Base-by-base conservation (phyloP, 2,888 invertebrate species). In the Bugula neritina region DNA sequence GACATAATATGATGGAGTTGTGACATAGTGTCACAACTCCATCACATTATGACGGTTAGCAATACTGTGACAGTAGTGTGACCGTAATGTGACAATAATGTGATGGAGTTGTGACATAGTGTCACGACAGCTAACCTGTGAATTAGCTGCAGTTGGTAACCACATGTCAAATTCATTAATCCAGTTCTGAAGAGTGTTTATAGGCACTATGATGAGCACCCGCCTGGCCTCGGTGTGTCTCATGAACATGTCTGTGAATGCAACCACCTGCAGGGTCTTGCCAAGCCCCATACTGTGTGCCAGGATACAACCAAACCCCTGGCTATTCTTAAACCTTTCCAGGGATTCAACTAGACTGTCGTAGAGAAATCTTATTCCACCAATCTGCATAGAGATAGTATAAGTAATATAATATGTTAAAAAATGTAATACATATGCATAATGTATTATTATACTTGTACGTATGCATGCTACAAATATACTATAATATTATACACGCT, bases 241-340 rank as follows among this genome's bases (percentile, higher is more conserved):
- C 77, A 98, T 88, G 85, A 98, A 95, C 79, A 97, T 91, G 86
- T 99, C 98, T 82, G 92, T 92, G 86, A 99, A 98, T 76, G 94
- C 92, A 72, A 97, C 92, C 72, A 97, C 92, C 78, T 87, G 87
- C 73, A 99, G 87, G 0, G 98, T 99, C 86, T 99, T 99, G n/a
- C 99, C 99, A 35, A 99, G 88, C 0, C 99, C 99, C 99, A 99
- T 99, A 63, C 95, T 95, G 86, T 99, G 98, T 0, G 98, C 98
- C 71, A 99, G 87, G 78, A 99, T 97, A 83, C 98, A 99, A 21
- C 99, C 99, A 84, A 98, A 96, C 17, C 98, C 97, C 73, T 86
- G 84, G 0, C 92, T 92, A 23, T 89, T 91, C 72, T 92, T 91
- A 84, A 91, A 98, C 76, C 94, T 88, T 74, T 90, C 90, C 63